phyloP scores from a whole-genome alignment of 2,113 vertebrate genomes.

The Pterophyllum scalare region DNA sequence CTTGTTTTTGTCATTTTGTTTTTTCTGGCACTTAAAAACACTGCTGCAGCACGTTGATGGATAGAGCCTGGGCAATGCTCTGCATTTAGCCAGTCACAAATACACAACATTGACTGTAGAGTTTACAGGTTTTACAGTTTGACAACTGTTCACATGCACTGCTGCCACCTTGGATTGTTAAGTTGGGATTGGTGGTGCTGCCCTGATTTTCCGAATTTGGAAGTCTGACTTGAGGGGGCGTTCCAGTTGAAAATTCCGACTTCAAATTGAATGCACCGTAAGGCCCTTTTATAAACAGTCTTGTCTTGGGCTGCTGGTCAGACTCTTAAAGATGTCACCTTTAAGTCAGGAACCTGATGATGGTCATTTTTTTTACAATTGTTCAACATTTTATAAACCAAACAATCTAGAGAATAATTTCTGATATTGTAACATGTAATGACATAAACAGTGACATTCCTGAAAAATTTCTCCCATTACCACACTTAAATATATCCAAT shows the following conservation, averaged over 20 bases:
- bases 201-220: neutral
- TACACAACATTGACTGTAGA: no score
- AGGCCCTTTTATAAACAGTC: neutral
- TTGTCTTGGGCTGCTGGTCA: no score
- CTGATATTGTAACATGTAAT: neutral
- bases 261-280: neutral
- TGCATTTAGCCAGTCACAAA: neutral
- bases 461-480: neutral
- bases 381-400: neutral
- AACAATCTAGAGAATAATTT: neutral
- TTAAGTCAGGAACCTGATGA: neutral
- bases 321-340: no score
- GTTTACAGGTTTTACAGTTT: neutral
- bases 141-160: neutral
- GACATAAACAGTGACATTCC: neutral
- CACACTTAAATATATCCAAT: neutral
- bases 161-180: neutral
- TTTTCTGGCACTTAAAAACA: neutral
- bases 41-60: neutral
- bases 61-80: neutral
- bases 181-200: neutral
- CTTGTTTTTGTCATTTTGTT: neutral
- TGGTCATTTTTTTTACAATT: neutral
- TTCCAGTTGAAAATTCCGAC: neutral
- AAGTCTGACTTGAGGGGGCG: neutral